These are phyloP conservation scores for Calameuta filiformis DNA, from an alignment of 2,888 invertebrate genomes.

Conservation along the genomic window DNA sequence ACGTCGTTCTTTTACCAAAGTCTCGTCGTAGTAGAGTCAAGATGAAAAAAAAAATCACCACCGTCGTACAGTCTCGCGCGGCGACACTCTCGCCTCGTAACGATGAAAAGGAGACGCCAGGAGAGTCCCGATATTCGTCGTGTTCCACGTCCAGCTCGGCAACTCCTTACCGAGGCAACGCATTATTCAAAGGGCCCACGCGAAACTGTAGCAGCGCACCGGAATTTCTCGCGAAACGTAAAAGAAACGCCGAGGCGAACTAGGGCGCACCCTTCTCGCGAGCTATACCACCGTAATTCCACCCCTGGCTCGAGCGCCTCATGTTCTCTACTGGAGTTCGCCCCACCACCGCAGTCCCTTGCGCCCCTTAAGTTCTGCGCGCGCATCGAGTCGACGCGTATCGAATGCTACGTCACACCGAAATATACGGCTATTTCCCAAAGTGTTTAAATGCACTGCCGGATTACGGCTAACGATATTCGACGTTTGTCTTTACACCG, in stretches of 20 bases:
- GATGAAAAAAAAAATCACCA: neutral
- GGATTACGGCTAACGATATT: constrained; percentile 48
- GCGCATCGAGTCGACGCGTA: constrained; percentile 52
- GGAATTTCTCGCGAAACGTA: neutral
- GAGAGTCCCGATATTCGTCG: constrained; percentile 23
- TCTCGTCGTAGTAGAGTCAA: neutral
- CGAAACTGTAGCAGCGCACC: neutral
- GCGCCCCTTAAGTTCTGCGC: neutral
- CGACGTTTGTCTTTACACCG: constrained; percentile 2
- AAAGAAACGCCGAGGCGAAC: constrained; percentile 50
- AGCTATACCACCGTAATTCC: constrained; percentile 20
- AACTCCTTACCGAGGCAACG: neutral
- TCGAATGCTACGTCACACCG: constrained; percentile 62
- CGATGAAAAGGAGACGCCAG: constrained; percentile 17
- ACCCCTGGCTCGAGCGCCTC: constrained; percentile 14
- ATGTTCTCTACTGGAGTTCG: constrained; percentile 11
- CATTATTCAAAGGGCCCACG: neutral
- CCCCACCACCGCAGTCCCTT: constrained; percentile 9
- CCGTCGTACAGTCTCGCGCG: neutral
- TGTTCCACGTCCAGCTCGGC: constrained; percentile 18
- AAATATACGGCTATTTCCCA: constrained; percentile 60
- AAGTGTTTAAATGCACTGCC: constrained; percentile 64
- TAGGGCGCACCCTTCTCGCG: constrained; percentile 62
- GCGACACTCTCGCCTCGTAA: neutral
- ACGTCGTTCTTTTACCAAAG: neutral